These are phyloP conservation scores for Drosophila arizonae DNA, from an alignment of 1,140 invertebrate species.

Conservation along the genomic window DNA sequence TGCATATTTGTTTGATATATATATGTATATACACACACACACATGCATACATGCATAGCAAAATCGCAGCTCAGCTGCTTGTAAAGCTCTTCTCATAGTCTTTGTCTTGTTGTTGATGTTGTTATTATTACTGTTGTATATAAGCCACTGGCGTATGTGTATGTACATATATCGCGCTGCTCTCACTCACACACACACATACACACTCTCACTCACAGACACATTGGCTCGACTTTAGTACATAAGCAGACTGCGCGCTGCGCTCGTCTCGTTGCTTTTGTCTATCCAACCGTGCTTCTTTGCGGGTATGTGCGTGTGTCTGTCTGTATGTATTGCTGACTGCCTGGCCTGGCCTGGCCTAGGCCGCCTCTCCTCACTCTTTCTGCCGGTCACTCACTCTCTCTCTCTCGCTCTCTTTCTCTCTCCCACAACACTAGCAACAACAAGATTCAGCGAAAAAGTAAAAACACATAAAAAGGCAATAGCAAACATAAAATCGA, in stretches of 20 bases:
- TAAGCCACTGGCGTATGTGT: conserved; percentile 27
- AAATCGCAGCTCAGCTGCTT: conserved; percentile 44
- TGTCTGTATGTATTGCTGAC: conserved; percentile 20
- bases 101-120: conserved; percentile 39
- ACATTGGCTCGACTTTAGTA: conserved; percentile 74
- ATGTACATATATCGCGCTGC: conserved; percentile 30
- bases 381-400: neutral
- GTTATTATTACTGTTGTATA: conserved; percentile 54
- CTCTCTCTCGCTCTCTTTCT: neutral
- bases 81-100: conserved; percentile 47
- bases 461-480: conserved; percentile 52
- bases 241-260: conserved; percentile 51
- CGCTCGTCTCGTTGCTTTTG: conserved; percentile 72
- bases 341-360: conserved; percentile 11
- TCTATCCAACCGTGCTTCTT: conserved; percentile 72
- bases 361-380: conserved; percentile 8
- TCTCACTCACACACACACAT: conserved; percentile 39
- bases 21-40: conserved; percentile 1
- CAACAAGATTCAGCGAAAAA: conserved; percentile 43
- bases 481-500: conserved; percentile 41
- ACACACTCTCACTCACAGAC: conserved; percentile 39
- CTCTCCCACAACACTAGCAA: conserved; percentile 17
- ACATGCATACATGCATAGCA: conserved; percentile 6
- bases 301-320: conserved; percentile 19
- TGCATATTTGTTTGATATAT: conserved; percentile 33